phyloP scores from a whole-genome alignment of 2,113 vertebrate species.

The Callorhinus ursinus region DNA sequence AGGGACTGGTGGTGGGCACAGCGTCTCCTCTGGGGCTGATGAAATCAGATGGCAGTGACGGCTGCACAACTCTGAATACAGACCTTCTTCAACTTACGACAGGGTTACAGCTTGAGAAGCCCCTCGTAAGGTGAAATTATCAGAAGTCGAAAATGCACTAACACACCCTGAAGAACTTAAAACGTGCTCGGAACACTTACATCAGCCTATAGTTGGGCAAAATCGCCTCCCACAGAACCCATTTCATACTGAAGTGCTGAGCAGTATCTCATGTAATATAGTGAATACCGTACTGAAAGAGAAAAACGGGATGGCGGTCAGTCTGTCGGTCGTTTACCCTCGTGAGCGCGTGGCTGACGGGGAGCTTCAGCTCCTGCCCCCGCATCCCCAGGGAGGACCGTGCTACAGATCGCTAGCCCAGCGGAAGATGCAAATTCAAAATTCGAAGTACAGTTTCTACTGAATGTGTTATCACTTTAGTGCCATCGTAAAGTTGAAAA shows the following conservation, averaged over 20 bases:
- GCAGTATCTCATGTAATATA: background rate
- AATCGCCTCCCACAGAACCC: background rate
- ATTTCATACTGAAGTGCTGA: background rate
- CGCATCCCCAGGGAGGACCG: background rate
- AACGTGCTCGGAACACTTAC: background rate
- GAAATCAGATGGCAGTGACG: rapidly evolving
- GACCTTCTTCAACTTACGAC: background rate
- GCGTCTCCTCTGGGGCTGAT: background rate
- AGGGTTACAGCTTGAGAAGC: background rate
- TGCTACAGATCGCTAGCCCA: background rate
- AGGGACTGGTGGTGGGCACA: background rate
- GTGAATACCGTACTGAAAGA: background rate
- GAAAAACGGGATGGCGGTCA: background rate
- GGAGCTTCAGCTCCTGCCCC: background rate
- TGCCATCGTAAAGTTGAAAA: background rate
- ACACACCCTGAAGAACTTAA: background rate
- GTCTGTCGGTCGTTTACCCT: background rate
- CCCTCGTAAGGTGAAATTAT: background rate
- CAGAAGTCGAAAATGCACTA: background rate
- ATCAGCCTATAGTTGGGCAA: background rate
- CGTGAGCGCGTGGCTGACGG: background rate
- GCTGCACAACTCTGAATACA: background rate
- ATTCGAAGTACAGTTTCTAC: background rate
- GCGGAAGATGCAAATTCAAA: background rate
- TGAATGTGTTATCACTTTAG: background rate